Evolutionary conservation across 2,888 invertebrate species (phyloP), one percentile per base, ranked within the genome.

Genomic region (Anarsia innoxiella): DNA sequence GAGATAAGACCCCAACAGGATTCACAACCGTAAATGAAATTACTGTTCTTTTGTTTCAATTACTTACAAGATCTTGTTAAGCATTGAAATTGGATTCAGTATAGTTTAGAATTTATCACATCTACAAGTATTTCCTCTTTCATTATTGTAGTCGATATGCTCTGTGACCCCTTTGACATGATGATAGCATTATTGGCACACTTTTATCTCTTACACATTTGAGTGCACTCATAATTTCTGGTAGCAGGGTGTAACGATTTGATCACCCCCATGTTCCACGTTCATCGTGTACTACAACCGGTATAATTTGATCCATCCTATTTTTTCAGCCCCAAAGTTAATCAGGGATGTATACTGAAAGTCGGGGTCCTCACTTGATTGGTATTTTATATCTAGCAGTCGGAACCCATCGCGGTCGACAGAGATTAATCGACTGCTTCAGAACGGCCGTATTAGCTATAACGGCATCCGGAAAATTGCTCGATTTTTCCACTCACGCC

Each of bases 381-480:
- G 73, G 72, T 66, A 59, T 51, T 55, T 65, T 67, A 62, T 68
- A 71, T 66, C 64, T 64, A 66, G 63, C 61, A 70, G 65, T 64
- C 56, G 56, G 57, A 66, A 59, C 71, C 67, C 72, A 72, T 71
- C 75, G 69, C 66, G 63, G 72, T 66, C 62, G 79, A 78, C 76
- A 77, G 69, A 74, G 77, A 80, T 80, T 79, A 80, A 82, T 79
- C 72, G 77, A 64, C 56, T 54, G 61, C 65, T 65, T 67, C 62
- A 59, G 68, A 72, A 72, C 31, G 65, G 67, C 68, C 72, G 69
- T 77, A 78, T 80, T 79, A 77, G 72, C 73, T 77, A 70, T 74
- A 77, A 72, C 71, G 75, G 77, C 67, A 76, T 79, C 75, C 72
- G 73, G 75, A 79, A 82, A 78, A 79, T 76, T 73, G 73, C 69